A percentile compares a stretch with the other conserved stretches of the same genome.
Conservation (phyloP, 1,140 invertebrate species). For the Ceratosolen solmsi region DNA sequence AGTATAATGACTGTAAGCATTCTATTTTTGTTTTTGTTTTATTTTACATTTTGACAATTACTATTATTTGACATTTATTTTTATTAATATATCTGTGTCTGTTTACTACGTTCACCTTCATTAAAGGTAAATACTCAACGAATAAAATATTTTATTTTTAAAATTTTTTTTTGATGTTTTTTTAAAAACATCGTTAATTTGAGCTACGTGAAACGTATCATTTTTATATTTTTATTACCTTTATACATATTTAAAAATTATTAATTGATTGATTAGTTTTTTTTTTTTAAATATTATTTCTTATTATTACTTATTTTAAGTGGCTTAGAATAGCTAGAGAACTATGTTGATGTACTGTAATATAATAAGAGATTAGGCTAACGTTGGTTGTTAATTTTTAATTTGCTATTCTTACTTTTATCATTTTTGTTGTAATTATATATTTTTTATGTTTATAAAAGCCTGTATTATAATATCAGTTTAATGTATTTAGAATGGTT, state of each 20-base stretch:
- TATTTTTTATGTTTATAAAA: not conserved
- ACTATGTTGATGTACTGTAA: too few species aligned
- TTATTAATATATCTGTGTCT: constrained; percentile 53
- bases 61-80: constrained; percentile 59
- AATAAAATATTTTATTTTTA: not conserved
- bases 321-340: too few species aligned
- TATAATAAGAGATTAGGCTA: too few species aligned
- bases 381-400: not conserved
- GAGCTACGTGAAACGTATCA: too few species aligned
- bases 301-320: too few species aligned
- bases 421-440: not conserved
- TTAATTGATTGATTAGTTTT: too few species aligned
- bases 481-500: not conserved
- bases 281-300: too few species aligned
- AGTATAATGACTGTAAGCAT: constrained; percentile 77
- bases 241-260: too few species aligned
- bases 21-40: constrained; percentile 64
- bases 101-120: constrained; percentile 64
- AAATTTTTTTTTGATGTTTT: not conserved
- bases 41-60: constrained; percentile 54
- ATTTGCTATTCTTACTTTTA: too few species aligned
- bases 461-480: not conserved
- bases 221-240: too few species aligned
- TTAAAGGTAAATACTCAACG: constrained; percentile 62
- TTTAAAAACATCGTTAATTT: too few species aligned